These are phyloP conservation scores for Capra hircus DNA, from an alignment of 2,113 vertebrate species.

Conservation along the genomic window DNA sequence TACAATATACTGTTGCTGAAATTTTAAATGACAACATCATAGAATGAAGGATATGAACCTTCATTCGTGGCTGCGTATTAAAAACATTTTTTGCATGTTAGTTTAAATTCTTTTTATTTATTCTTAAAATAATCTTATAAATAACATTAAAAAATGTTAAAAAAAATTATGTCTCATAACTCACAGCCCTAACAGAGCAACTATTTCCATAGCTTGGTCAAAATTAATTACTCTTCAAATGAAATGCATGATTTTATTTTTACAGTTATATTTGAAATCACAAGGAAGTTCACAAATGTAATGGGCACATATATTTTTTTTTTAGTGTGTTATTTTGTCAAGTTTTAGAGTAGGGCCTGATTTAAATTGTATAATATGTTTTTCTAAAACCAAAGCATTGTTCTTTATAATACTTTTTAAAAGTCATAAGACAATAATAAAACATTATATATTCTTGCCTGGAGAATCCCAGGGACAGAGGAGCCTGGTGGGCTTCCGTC, in stretches of 20 bases:
- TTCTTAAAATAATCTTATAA: not conserved
- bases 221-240: not conserved
- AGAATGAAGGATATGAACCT: not conserved
- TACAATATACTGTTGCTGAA: not conserved
- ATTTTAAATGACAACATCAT: not conserved
- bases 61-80: not conserved
- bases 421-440: not conserved
- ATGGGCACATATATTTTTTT: not conserved
- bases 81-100: not conserved
- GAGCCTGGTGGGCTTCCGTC: too few relatives aligned
- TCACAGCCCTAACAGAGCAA: not conserved
- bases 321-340: not conserved
- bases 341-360: not conserved
- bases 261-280: not conserved
- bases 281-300: not conserved
- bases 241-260: not conserved
- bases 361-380: not conserved
- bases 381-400: not conserved
- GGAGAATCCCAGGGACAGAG: too few relatives aligned
- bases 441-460: not conserved
- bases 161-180: not conserved
- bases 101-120: not conserved
- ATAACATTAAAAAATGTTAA: not conserved
- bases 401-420: not conserved
- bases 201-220: not conserved